Percentiles rank a stretch among this genome's conserved stretches.
Conservation (phyloP, 1,140 invertebrate species). For the Drosophila setifemur region DNA sequence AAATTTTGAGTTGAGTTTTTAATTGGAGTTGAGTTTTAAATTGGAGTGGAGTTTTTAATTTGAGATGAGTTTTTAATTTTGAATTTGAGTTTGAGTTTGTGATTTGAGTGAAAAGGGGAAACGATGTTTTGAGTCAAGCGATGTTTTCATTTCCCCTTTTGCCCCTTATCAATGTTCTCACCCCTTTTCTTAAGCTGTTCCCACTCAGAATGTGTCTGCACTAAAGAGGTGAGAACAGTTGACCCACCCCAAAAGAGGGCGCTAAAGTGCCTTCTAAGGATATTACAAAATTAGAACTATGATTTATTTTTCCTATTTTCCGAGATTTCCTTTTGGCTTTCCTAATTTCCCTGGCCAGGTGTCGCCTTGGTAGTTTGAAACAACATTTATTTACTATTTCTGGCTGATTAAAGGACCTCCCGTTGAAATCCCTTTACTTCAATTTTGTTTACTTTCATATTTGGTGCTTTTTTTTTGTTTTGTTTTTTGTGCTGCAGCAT, state of each 20-base stretch:
- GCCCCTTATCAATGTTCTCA: not conserved
- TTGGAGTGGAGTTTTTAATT: not conserved
- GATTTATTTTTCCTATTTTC: not conserved
- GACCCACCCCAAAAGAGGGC: constrained; percentile 26
- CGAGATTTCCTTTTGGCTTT: not conserved
- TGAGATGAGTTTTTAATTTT: constrained; percentile 20
- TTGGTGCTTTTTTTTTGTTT: constrained; percentile 10
- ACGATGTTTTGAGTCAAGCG: constrained; percentile 13
- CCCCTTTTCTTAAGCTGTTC: constrained; percentile 25
- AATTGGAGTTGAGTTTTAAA: not conserved
- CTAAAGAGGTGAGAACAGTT: constrained; percentile 37
- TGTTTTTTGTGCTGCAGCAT: constrained; percentile 28
- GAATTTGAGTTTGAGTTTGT: constrained; percentile 37
- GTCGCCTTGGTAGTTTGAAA: not conserved
- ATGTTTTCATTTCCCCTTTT: constrained; percentile 29
- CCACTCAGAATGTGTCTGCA: constrained; percentile 10
- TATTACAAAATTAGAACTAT: not conserved
- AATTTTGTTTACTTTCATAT: too few relatives aligned
- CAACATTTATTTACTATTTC: not conserved
- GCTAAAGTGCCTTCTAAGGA: constrained; percentile 19
- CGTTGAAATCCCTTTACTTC: not conserved
- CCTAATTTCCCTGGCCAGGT: not conserved
- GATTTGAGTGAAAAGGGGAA: too few relatives aligned
- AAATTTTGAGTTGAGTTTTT: constrained; percentile 9
- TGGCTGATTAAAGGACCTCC: constrained; percentile 1